phyloP scores from a whole-genome alignment of 2,113 vertebrate species.

The Pelodiscus sinensis region DNA sequence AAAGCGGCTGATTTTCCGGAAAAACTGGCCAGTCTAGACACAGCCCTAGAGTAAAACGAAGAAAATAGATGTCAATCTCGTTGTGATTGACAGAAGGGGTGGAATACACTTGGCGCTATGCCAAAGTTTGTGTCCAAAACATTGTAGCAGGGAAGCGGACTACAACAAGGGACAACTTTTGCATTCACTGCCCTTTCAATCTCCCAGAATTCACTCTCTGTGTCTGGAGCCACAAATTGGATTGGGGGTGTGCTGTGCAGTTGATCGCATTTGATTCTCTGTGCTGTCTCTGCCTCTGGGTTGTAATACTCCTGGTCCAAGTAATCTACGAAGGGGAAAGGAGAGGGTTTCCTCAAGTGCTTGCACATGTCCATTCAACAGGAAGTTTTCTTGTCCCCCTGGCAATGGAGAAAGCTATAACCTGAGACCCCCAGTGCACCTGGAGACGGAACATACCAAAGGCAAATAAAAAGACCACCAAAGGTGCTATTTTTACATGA shows the following conservation, averaged over 20 bases:
- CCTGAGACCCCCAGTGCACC: too few relatives aligned
- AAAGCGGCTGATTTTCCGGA: too few relatives aligned
- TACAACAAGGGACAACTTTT: not conserved
- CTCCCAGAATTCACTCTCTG: not conserved
- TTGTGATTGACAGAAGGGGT: not conserved
- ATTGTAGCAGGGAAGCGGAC: not conserved
- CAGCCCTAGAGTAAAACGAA: constrained; percentile 64
- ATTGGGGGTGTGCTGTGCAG: too few relatives aligned
- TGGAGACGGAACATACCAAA: too few relatives aligned
- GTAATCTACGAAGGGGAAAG: not conserved
- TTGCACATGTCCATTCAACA: too few relatives aligned
- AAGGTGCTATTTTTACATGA: too few relatives aligned
- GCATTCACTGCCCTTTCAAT: not conserved
- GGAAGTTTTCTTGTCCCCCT: not conserved
- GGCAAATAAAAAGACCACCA: too few relatives aligned
- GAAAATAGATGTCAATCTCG: constrained; percentile 10
- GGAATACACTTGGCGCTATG: not conserved
- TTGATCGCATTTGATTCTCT: not conserved
- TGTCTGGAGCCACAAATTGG: not conserved
- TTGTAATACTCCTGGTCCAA: not conserved
- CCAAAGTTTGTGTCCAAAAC: not conserved
- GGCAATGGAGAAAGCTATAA: too few relatives aligned
- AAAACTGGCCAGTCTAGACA: too few relatives aligned
- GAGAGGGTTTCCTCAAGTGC: not conserved
- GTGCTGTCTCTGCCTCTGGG: not conserved